A percentile compares a stretch with the other conserved stretches of the same genome.
Conservation (phyloP, 2,113 vertebrate genomes). For the Pomatorhinus ruficollis region DNA sequence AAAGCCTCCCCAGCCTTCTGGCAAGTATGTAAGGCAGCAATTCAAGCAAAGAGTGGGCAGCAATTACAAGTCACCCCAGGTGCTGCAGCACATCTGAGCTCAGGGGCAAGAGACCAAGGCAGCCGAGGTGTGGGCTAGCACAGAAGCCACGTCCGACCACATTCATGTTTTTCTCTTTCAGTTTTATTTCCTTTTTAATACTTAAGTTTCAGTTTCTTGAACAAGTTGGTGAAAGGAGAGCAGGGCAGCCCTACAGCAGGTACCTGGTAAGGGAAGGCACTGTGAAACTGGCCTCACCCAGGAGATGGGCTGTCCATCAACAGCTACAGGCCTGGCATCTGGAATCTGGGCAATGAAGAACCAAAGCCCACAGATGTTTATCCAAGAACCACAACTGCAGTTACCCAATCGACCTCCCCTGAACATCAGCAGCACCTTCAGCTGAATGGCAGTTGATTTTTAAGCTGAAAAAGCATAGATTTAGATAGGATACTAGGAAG, state of each 20-base stretch:
- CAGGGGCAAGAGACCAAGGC: background rate
- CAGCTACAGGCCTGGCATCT: rapidly evolving
- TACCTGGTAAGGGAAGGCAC: background rate
- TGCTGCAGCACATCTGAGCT: background rate
- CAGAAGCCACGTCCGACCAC: background rate
- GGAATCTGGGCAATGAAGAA: rapidly evolving
- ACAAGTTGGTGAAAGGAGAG: background rate
- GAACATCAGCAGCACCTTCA: background rate
- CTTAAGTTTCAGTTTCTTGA: background rate
- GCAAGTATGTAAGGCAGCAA: background rate
- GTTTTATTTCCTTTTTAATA: background rate
- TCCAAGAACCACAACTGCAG: rapidly evolving
- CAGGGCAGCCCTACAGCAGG: background rate
- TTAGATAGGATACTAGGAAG: background rate
- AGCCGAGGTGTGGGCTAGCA: background rate
- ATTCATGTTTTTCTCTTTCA: background rate
- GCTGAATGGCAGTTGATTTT: background rate
- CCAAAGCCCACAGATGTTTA: background rate
- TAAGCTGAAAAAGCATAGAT: background rate
- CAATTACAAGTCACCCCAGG: background rate
- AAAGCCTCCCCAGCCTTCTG: background rate
- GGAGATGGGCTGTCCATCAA: background rate
- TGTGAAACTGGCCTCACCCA: rapidly evolving
- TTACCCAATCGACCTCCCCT: background rate
- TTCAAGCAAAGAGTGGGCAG: background rate